phyloP scores from a whole-genome alignment of 2,113 vertebrate species.

The Balaenoptera acutorostrata region DNA sequence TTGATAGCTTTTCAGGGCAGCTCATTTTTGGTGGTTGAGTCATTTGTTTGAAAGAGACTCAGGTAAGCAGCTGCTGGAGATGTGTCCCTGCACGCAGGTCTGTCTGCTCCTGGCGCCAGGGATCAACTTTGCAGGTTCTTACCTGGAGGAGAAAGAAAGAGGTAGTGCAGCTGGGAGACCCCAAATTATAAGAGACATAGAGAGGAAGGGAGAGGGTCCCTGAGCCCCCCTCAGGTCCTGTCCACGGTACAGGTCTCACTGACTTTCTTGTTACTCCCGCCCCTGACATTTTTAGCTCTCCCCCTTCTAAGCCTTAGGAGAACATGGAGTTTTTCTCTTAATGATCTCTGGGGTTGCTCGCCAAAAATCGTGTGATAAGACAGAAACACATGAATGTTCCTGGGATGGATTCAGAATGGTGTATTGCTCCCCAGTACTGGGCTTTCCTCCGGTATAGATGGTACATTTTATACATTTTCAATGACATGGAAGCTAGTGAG shows the following conservation, averaged over 20 bases:
- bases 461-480: not conserved
- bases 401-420: not conserved
- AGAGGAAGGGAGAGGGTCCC: not conserved
- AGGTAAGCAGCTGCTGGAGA: not conserved
- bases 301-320: not conserved
- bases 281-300: not conserved
- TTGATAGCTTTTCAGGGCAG: not conserved
- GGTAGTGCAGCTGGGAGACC: not conserved
- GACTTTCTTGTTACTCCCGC: not conserved
- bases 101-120: not conserved
- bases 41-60: not conserved
- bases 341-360: not conserved
- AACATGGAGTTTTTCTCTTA: not conserved
- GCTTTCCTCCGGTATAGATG: not conserved
- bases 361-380: not conserved
- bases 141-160: not conserved
- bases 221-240: not conserved
- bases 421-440: not conserved
- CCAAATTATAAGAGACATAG: not conserved
- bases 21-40: not conserved
- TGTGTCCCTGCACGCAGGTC: not conserved
- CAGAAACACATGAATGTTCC: not conserved
- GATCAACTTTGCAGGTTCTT: not conserved
- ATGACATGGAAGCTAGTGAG: not conserved
- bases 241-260: not conserved